Percentiles rank a stretch among this genome's conserved stretches.
phyloP scores from a whole-genome alignment of 2,888 invertebrate species.

The Cephus pulcher region DNA sequence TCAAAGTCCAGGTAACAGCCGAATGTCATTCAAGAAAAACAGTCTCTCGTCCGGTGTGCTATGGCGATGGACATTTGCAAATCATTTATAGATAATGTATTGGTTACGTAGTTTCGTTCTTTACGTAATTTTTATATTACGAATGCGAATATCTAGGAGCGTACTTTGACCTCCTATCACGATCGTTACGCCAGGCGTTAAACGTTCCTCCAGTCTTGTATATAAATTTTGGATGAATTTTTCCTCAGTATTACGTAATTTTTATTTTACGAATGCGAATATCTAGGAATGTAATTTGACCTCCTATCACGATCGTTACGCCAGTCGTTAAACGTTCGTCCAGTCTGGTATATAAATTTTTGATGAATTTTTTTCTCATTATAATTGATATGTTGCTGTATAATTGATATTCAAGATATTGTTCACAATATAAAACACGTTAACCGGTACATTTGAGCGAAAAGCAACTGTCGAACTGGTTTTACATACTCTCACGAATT shows the following conservation, averaged over 20 bases:
- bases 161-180: no score
- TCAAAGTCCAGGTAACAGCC: not conserved
- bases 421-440: not conserved
- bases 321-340: not conserved
- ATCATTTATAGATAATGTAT: not conserved
- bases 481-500: not conserved
- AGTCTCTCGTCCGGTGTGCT: not conserved
- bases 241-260: not conserved
- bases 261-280: slow-evolving; percentile 16
- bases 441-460: not conserved
- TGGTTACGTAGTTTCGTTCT: not conserved
- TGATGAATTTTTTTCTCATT: not conserved
- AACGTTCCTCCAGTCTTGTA: no score
- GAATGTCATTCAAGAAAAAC: not conserved
- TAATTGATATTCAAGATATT: not conserved
- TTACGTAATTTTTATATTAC: slow-evolving; percentile 9
- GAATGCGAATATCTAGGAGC: no score
- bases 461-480: no score
- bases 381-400: not conserved
- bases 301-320: slow-evolving; percentile 12
- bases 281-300: slow-evolving; percentile 34
- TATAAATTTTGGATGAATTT: no score
- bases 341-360: not conserved
- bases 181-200: no score
- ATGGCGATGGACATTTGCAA: not conserved